phyloP scores from a whole-genome alignment of 2,113 vertebrate genomes.

The Brachypteracias leptosomus region DNA sequence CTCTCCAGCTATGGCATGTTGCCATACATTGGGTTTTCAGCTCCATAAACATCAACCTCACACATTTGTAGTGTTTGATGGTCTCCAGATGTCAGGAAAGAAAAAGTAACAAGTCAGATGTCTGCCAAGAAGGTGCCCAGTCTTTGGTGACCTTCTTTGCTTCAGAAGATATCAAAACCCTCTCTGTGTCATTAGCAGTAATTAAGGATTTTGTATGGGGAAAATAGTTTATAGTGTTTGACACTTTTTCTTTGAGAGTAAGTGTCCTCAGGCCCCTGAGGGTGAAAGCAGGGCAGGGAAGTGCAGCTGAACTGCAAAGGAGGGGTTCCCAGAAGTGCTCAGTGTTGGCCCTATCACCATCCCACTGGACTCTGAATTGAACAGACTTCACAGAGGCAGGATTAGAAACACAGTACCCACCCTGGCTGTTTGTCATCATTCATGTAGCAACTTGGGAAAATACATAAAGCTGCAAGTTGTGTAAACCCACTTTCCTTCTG shows the following conservation, averaged over 20 bases:
- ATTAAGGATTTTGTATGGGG: background rate
- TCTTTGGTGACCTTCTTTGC: background rate
- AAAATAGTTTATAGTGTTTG: background rate
- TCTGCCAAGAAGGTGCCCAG: background rate
- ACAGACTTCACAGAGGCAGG: background rate
- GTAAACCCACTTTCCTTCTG: background rate
- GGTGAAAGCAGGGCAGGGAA: background rate
- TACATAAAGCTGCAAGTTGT: background rate
- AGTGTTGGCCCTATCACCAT: background rate
- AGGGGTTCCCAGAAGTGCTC: background rate
- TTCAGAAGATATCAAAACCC: background rate
- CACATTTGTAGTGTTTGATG: background rate
- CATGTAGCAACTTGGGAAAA: background rate
- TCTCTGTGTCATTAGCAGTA: background rate
- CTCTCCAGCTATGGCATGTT: background rate
- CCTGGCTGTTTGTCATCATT: background rate
- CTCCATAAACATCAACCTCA: background rate
- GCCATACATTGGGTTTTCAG: background rate
- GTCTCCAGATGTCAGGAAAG: background rate
- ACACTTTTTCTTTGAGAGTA: background rate
- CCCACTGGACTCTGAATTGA: background rate
- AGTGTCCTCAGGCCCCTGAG: background rate
- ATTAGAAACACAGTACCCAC: background rate
- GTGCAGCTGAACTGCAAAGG: background rate
- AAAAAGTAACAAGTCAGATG: background rate